Conservation (phyloP, 2,797 vertebrate genomes). For the Masticophis lateralis region DNA sequence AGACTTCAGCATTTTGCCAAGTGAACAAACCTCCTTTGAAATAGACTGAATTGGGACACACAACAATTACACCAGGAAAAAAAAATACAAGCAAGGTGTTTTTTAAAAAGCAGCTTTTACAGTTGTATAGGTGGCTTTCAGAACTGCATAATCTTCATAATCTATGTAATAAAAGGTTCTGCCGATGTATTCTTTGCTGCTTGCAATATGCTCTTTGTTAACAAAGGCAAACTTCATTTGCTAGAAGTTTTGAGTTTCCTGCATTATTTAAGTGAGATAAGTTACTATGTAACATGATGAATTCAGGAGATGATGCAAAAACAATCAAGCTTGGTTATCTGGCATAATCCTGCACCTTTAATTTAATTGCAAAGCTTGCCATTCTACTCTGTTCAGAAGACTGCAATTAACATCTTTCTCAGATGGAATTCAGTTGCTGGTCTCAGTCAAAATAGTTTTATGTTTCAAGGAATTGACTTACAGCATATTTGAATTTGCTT, state of each 20-base stretch:
- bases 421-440: slow-evolving; percentile 8
- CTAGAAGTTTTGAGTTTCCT: slow-evolving; percentile 37
- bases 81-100: background rate
- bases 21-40: background rate
- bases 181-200: background rate
- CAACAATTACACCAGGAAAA: background rate
- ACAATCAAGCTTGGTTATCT: slow-evolving; percentile 2
- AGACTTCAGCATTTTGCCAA: background rate
- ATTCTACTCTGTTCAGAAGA: slow-evolving; percentile 23
- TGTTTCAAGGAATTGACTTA: slow-evolving; percentile 13
- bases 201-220: slow-evolving; percentile 37
- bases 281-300: slow-evolving; percentile 30
- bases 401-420: slow-evolving; percentile 31
- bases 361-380: slow-evolving; percentile 17
- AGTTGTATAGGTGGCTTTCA: background rate
- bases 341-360: slow-evolving; percentile 12
- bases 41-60: background rate
- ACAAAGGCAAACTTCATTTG: slow-evolving; percentile 38
- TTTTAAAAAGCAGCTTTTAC: background rate
- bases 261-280: slow-evolving; percentile 31
- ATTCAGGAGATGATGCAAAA: slow-evolving; percentile 36
- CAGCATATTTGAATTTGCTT: background rate
- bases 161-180: slow-evolving; percentile 7
- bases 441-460: background rate
- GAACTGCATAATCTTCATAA: background rate